Evolutionary conservation across 2,888 invertebrate genomes (phyloP), one percentile per base, ranked within the genome.

Genomic region (Lottia scabra): DNA sequence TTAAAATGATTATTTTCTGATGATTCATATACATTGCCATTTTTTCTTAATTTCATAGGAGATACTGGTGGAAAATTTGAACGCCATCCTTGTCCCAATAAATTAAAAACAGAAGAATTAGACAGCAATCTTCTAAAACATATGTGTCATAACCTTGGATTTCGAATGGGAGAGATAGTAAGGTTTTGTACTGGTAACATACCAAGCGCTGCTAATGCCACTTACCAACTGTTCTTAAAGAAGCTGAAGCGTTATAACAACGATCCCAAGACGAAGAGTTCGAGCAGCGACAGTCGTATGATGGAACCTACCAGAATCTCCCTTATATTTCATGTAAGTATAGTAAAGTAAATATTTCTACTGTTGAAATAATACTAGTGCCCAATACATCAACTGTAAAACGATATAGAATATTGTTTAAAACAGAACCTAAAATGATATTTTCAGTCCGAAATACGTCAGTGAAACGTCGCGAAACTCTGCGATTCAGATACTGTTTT

Each of bases 71-170:
- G 78, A 38, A 82, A 83, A 0, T 45, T 87, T 66, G 75, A 81
- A 23, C 77, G 83, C 16, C 80, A 80, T 6, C 84, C 85, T 6
- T 87, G 82, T 73, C 88, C 87, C 30, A 88, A 88, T 80, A 82
- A 80, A 56, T 73, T 87, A 45, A 78, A 75, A 63, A 77, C 83
- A n/a, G 84, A 83, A 10, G 82, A 85, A 27, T 76, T 88, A 6
- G 81, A 85, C 66, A 77, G 80, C 38, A 81, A 83, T 67, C 82
- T 88, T 23, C 68, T 88, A 63, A 84, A 85, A 65, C 85, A 87
- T 77, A 88, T 88, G 87, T 78, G 81, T 44, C 83, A 85, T 46
- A 78, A 81, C 68, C 81, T 87, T 70, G 87, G 85, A 26, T 87
- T 82, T 75, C 75, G 85, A 44, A 73, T 85, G 65, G 80, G 85